phyloP scores from a whole-genome alignment of 2,888 invertebrate genomes.

The Caradrina kadenii region DNA sequence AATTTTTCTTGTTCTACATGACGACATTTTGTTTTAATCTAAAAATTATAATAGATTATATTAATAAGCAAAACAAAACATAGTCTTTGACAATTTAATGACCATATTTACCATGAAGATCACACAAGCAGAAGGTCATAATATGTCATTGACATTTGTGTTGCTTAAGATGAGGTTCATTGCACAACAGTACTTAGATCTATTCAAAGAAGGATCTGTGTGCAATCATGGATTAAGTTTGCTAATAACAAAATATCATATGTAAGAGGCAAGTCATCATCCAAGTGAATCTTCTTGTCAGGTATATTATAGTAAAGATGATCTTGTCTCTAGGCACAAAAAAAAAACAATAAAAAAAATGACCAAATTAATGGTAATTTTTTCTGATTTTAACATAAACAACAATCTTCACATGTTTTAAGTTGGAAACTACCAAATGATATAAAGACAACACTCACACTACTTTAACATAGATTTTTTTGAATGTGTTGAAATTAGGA shows the following conservation, averaged over 20 bases:
- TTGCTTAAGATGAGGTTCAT: slow-evolving; percentile 13
- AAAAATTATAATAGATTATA: neutral
- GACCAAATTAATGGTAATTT: too few relatives aligned
- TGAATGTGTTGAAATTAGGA: slow-evolving; percentile 27
- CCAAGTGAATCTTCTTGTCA: neutral
- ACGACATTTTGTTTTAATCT: neutral
- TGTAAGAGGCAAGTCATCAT: neutral
- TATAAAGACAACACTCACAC: neutral
- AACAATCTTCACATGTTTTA: neutral
- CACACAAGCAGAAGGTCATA: slow-evolving; percentile 33
- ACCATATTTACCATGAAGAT: slow-evolving; percentile 28
- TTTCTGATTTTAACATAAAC: too few relatives aligned
- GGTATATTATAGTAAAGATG: too few relatives aligned
- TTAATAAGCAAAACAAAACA: slow-evolving; percentile 15
- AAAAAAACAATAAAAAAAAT: too few relatives aligned
- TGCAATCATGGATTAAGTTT: neutral
- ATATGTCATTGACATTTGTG: slow-evolving; percentile 32
- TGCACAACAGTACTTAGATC: slow-evolving; percentile 1
- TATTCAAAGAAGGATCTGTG: slow-evolving; percentile 10
- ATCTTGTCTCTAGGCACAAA: neutral
- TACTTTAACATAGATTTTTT: neutral
- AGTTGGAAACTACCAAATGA: neutral
- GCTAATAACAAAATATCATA: slow-evolving; percentile 4
- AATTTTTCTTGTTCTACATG: slow-evolving; percentile 1
- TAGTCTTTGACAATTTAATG: slow-evolving; percentile 6